Base-by-base conservation (phyloP, 2,113 vertebrate genomes). In the Neogale vison region DNA sequence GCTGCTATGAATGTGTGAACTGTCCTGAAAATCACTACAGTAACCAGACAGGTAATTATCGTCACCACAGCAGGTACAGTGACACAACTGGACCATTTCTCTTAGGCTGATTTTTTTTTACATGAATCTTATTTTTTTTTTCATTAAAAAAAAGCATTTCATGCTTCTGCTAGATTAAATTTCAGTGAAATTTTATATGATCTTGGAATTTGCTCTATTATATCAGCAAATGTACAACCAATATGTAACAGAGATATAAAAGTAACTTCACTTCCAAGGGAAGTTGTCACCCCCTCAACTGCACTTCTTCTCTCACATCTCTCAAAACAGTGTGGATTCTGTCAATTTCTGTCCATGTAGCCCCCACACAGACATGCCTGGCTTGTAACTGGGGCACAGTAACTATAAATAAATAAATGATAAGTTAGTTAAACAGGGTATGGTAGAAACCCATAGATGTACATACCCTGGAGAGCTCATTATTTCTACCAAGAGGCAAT, bases 21-120 rank as follows among this genome's bases (percentile, higher is more conserved):
- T 99, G 99, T 83, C 99, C 99, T 1, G 99, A 99, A 98, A 99
- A 99, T 97, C 98, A 99, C 88, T 99, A 98, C 97, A 99, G 99
- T 92, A 99, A 99, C 59, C 71, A 96, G 90, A 99, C 99, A 98
- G 99, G 99, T 98, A 98, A 98, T 94, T 23, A 11, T 2, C 34
- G 1, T 39, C 69, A 57, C 12, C 42, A 0, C 29, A 14, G 2
- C 63, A 26, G 1, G 4, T 7, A 42, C 4, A 72, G 45, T n/a
- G 34, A 29, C 0, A 10, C 4, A 61, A 4, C 10, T 18, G 12
- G 52, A 47, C 57, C 23, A 9, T n/a, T 91, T 71, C 36, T 83
- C 34, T 21, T 67, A 82, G 21, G n/a, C 24, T 36, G 50, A 24
- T 13, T 65, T 80, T 80, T 59, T 42, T 84, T 79, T 47, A 29